Base-by-base conservation (phyloP, 2,113 vertebrate genomes). In the Hemibates koningsi region DNA sequence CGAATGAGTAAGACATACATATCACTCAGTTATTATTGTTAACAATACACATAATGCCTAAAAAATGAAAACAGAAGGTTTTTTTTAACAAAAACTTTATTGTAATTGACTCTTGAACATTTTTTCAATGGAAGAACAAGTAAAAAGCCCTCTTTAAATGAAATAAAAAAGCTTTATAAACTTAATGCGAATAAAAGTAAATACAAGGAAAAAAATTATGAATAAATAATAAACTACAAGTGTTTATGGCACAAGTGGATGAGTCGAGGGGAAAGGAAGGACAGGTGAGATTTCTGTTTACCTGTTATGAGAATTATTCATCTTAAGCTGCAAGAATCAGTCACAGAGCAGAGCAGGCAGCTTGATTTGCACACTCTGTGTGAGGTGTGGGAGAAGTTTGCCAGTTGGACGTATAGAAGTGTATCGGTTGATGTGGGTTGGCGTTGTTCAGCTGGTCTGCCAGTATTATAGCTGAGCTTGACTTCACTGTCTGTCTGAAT, bases 1-100 rank as follows among this genome's bases (percentile, higher is more conserved):
- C 17, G 57, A 29, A 17, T 17, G 24, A 59, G 4, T 29, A 1
- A 32, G 57, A 61, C 8, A 21, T 14, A 13, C 19, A 21, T 0
- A 21, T 71, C n/a, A 24, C 36, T 24, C 66, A 43, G 38, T 71
- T 71, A 71, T 14, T 24, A 71, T 41, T 71, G 3, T 21, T 24
- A 71, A 21, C 12, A 41, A 71, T 14, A 1, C 21, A 41, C 66
- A 71, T 5, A 12, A 14, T 9, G 0, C 4, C 38, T 24, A 24
- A 9, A 4, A 3, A 71, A 71, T 43, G 12, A 43, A 24, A 6
- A 43, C 34, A 68, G 32, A 3, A 63, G 17, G 0, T 63, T 5
- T 41, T 38, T 4, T 57, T 57, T 27, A 57, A 57, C 56, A 57
- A 29, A 57, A 57, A 16, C 56, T 29, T 19, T 61, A 61, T 11